Base-by-base conservation (phyloP, 2,888 invertebrate genomes). In the Trichacis sp. region DNA sequence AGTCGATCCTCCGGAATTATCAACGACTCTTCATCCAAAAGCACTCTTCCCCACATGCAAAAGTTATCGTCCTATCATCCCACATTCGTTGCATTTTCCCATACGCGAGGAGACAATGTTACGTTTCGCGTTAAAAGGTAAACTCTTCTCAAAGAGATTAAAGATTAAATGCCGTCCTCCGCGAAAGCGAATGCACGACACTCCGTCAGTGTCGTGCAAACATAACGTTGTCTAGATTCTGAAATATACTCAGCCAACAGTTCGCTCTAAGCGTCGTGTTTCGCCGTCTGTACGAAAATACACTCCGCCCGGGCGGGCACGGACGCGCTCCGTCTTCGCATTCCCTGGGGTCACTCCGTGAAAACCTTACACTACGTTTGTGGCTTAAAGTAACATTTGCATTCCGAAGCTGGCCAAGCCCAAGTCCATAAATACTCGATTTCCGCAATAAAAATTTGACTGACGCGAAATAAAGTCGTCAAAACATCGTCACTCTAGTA, bases 231-330 rank as follows among this genome's bases (percentile, higher is more conserved):
- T 43, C 51, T 58, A 30, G 54, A 33, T 48, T 24, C 42, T 52
- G 52, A 57, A 49, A 65, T 54, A 58, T 43, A 54, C 46, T 18
- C 42, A 58, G 33, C 50, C 43, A 14, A 24, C 51, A 20, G 45
- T 24, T 20, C 33, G 20, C 52, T 53, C 50, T 45, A 53, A 57
- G 48, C 20, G 56, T 50, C 59, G 58, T 55, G 59, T 60, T 60
- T 65, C 65, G 60, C 53, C 65, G 61, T 66, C 62, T 62, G 58
- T 52, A 56, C 62, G 55, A 66, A 62, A 66, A 66, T 66, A 66
- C 52, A 55, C 59, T 48, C 14, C 52, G 52, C 55, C 45, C 60
- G 53, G 51, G 42, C 61, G 18, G 14, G 36, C 49, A 51, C 24
- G 58, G 52, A 58, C 47, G 61, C 47, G 61, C 43, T 61, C 18